Evolutionary conservation across 1,140 invertebrate species (phyloP), one percentile per base, ranked within the genome.

Genomic region (Manduca sexta): DNA sequence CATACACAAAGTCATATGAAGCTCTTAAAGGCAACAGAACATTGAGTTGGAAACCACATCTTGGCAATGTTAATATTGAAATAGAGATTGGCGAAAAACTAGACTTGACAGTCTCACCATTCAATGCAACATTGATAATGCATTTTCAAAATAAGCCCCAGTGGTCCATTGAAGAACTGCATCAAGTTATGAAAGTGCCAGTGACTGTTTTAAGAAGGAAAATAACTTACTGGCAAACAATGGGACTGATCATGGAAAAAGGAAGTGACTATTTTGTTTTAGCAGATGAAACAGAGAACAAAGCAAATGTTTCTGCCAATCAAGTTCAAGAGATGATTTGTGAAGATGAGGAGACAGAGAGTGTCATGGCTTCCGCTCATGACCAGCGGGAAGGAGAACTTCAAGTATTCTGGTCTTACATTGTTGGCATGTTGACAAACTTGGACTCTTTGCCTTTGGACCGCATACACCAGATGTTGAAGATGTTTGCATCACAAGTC

Each of bases 341-440:
- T 50, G 94, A 97, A 56, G 97, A 98, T 68, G 96, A 96, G 64
- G 96, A 98, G 81, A 86, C 91, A 4, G 96, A 98, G 79, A 97
- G 95, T 77, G 95, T 93, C 0, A 97, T 98, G 92, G 94, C 96
- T 5, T 96, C 95, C 13, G 93, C 95, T 7, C 93, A 95, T 77
- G 95, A 97, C 81, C 96, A 98, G 85, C 89, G 94, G n/a, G 95
- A 97, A 80, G 95, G 96, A 63, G 96, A 98, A 72, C 84, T 97
- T n/a, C 94, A 97, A 89, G 94, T 96, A 7, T 97, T 97, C 67
- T 98, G 97, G 97, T 96, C 95, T 0, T 98, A 98, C 66, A 97
- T 98, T 69, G 93, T 97, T 30, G 97, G 96, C 6, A 98, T 99
- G 96, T 83, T 99, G 17, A 97, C 96, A 0, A 99, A 98, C 88